A percentile compares a stretch with the other conserved stretches of the same genome.
Conservation (phyloP, 1,140 invertebrate species). For the Panagrolaimus sp. region DNA sequence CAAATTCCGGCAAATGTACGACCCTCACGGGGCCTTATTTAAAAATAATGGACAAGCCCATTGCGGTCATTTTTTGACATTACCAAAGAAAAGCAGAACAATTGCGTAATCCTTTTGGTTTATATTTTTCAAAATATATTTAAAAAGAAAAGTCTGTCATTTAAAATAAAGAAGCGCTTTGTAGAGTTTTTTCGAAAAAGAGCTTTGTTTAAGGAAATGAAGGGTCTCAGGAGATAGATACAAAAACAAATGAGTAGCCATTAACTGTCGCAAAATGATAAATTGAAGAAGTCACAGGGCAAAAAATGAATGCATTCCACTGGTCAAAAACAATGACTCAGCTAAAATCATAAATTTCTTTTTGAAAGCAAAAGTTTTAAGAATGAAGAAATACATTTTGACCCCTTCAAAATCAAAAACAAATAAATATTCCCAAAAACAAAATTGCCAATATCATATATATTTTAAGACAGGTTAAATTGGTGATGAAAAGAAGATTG, state of each 20-base stretch:
- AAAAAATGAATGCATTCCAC: background rate
- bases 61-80: background rate
- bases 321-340: constrained; percentile 18
- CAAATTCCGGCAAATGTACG: constrained; percentile 6
- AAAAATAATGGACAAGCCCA: background rate
- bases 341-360: too few species aligned
- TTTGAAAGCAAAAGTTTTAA: too few species aligned
- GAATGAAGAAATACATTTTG: too few species aligned
- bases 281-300: background rate
- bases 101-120: constrained; percentile 19
- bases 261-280: constrained; percentile 8
- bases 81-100: constrained; percentile 1
- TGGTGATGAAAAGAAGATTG: constrained; percentile 20
- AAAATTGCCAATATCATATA: constrained; percentile 9
- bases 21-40: constrained; percentile 10
- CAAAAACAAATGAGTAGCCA: constrained; percentile 15
- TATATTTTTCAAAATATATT: background rate
- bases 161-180: too few species aligned
- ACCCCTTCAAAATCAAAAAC: too few species aligned
- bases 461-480: constrained; percentile 16
- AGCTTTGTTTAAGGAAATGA: background rate
- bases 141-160: background rate
- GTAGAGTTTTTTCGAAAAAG: background rate
- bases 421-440: too few species aligned
- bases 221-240: constrained; percentile 1